Conservation (phyloP, 2,888 invertebrate species). For the Leucophora obtusa region DNA sequence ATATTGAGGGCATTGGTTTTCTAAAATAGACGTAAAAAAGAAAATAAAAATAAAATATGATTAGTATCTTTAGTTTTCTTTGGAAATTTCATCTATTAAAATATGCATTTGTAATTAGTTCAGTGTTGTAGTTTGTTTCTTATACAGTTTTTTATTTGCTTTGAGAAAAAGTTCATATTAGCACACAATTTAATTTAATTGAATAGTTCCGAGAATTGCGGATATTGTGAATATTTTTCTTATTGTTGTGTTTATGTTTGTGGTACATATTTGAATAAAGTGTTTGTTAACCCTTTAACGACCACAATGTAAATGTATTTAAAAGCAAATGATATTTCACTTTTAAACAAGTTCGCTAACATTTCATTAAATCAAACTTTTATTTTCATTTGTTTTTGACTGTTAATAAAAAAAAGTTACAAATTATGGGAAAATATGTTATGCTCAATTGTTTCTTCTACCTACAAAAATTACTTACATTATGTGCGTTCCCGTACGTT, state of each 20-base stretch:
- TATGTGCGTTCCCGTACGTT: too few species aligned
- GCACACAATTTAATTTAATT: slow-evolving; percentile 55
- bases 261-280: too few species aligned
- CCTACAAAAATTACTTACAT: too few species aligned
- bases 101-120: slow-evolving; percentile 39
- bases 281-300: too few species aligned
- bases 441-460: too few species aligned
- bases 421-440: too few species aligned
- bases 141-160: not conserved
- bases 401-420: too few species aligned
- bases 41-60: slow-evolving; percentile 18
- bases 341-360: too few species aligned
- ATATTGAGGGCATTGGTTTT: slow-evolving; percentile 90
- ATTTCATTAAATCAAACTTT: too few species aligned
- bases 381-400: too few species aligned
- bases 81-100: slow-evolving; percentile 4
- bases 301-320: too few species aligned
- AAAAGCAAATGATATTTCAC: too few species aligned
- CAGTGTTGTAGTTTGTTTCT: not conserved
- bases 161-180: not conserved
- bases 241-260: not conserved
- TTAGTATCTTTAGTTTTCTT: slow-evolving; percentile 42
- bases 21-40: slow-evolving; percentile 74
- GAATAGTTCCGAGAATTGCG: slow-evolving; percentile 74
- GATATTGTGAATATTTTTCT: slow-evolving; percentile 66